These are phyloP conservation scores for Acanthosoma haemorrhoidale DNA, from an alignment of 2,888 invertebrate species.

Conservation along the genomic window DNA sequence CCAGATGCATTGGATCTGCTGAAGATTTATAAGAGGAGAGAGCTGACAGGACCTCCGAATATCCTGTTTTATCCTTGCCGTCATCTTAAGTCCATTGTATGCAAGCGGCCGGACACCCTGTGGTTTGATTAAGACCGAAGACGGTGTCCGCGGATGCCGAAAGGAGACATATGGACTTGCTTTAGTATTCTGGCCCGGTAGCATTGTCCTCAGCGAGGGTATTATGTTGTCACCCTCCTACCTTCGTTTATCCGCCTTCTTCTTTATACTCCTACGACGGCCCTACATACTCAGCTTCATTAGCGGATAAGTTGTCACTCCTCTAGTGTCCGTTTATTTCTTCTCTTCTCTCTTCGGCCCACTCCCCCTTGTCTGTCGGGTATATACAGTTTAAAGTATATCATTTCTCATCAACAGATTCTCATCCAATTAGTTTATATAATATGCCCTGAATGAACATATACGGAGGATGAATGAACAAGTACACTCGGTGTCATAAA, in stretches of 20 bases:
- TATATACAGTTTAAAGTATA: background rate
- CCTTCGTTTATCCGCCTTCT: background rate
- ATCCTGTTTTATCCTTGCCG: background rate
- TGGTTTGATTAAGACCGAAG: background rate
- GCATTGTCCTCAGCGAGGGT: background rate
- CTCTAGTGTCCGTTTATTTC: background rate
- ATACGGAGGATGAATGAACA: no score
- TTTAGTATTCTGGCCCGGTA: conserved; percentile 11
- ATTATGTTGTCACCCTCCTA: conserved; percentile 17
- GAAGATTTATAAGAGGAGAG: conserved; percentile 3
- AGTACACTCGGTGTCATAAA: no score
- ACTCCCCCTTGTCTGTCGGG: background rate
- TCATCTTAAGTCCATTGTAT: background rate
- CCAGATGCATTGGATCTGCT: no score
- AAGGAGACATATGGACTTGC: conserved; percentile 2
- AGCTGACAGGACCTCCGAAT: background rate
- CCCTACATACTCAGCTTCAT: background rate
- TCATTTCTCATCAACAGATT: no score
- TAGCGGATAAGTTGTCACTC: conserved; percentile 12
- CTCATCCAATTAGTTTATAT: no score
- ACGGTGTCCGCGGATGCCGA: background rate
- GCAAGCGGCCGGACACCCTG: background rate
- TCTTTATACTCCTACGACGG: background rate
- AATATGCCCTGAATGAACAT: no score
- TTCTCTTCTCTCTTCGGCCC: no score